Evolutionary conservation across 53 echinoderm and acorn worm genomes (phyloP), one percentile per base, ranked within the genome.

Genomic region (Arbacia lixula): DNA sequence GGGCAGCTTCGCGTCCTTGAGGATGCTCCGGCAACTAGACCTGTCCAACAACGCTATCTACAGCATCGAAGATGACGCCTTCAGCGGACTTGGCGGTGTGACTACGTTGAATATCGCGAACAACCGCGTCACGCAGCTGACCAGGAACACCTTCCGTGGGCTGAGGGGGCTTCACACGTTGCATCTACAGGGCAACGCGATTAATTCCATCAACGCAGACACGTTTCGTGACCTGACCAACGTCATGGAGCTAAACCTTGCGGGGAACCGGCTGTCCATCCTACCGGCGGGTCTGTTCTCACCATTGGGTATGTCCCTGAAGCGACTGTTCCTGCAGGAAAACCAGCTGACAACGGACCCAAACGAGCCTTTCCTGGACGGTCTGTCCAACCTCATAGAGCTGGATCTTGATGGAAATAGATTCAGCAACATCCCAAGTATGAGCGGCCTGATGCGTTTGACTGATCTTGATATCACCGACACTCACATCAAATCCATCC

Each of bases 391-490:
- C 36, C 84, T 98, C 9, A 38, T 89, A 5, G 94, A 98, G 41
- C 71, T 98, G 2, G 94, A 94, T 32, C 74, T 98, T 2, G 94
- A 92, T 66, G 92, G 93, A 3, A 98, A 98, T 61, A 87, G 88
- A 36, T 92, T 98, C 20, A 84, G 83, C 21, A 76, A 83, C 26
- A 73, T 98, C 37, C 94, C 99, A 12, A 84, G 86, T 31, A 84
- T 92, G 40, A 85, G 85, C 35, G 96, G 89, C 9, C 41, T 96
- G 73, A 83, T 85, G 14, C 89, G 85, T 22, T 86, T 96, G 24
- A 88, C 85, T 25, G 96, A 89, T 72, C 88, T 96, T 40, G 96
- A 96, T 62, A 85, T 96, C 43, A 96, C 96, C 0, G 96, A 96
- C 57, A 89, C 93, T 2, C 89, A 87, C 30, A 93, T 96, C 8